Percentiles rank a stretch among this genome's conserved stretches.
phyloP scores from a whole-genome alignment of 1,140 invertebrate species.

The Batillaria attramentaria region DNA sequence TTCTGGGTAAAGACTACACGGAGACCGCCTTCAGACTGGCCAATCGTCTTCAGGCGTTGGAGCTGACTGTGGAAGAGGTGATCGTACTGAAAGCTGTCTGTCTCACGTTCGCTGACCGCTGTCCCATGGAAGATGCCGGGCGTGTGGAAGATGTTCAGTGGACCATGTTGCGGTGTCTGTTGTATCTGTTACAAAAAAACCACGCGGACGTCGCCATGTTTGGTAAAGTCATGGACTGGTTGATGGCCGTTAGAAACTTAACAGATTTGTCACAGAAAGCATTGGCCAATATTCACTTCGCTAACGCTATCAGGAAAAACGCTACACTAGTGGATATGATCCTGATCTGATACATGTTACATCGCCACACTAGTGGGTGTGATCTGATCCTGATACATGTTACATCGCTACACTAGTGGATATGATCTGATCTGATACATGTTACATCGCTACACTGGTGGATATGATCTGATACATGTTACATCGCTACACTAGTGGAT shows the following conservation, averaged over 20 bases:
- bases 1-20: slow-evolving; percentile 44
- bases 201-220: slow-evolving; percentile 42
- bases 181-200: slow-evolving; percentile 45
- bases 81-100: slow-evolving; percentile 52
- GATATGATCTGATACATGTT: not conserved
- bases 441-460: not conserved
- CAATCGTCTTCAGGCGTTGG: slow-evolving; percentile 39
- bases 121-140: slow-evolving; percentile 39
- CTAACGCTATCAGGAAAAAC: slow-evolving; percentile 41
- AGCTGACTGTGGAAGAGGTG: slow-evolving; percentile 49
- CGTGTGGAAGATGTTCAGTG: slow-evolving; percentile 56
- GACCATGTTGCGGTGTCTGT: slow-evolving; percentile 49
- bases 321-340: slow-evolving; percentile 38
- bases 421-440: not conserved
- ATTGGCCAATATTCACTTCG: slow-evolving; percentile 40
- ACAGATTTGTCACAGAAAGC: slow-evolving; percentile 49
- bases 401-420: not conserved
- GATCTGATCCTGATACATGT: not conserved
- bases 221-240: slow-evolving; percentile 44
- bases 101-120: slow-evolving; percentile 51
- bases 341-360: not conserved
- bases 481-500: not conserved
- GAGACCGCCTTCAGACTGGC: slow-evolving; percentile 41
- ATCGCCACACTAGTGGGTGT: not conserved
- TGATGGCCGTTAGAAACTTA: slow-evolving; percentile 45